phyloP scores from a whole-genome alignment of 2,888 invertebrate genomes.

The Camptogramma bilineatum region DNA sequence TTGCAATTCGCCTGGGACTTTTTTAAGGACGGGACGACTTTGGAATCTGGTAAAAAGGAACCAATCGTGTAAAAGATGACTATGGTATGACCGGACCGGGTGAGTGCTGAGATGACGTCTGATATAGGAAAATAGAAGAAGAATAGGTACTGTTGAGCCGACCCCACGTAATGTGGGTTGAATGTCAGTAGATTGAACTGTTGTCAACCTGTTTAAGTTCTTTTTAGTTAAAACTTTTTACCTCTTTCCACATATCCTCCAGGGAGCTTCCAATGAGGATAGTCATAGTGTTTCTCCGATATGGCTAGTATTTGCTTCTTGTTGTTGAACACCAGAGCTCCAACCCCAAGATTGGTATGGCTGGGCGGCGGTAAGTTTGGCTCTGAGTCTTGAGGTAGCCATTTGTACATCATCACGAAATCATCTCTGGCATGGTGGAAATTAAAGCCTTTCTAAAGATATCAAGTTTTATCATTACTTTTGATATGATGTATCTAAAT shows the following conservation, averaged over 20 bases:
- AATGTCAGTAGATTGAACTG: background rate
- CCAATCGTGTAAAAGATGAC: no score
- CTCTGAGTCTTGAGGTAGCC: constrained; percentile 88
- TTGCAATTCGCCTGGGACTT: no score
- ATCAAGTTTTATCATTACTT: constrained; percentile 51
- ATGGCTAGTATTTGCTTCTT: constrained; percentile 91
- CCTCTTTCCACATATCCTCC: constrained; percentile 96
- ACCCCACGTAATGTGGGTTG: no score
- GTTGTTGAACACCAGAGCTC: constrained; percentile 93
- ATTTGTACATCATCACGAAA: constrained; percentile 92
- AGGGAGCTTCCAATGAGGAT: constrained; percentile 94
- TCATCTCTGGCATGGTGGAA: constrained; percentile 95
- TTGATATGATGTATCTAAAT: background rate
- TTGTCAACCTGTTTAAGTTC: background rate
- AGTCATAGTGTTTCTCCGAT: constrained; percentile 88
- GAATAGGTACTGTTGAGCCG: no score
- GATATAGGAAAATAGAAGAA: no score
- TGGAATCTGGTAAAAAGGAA: no score
- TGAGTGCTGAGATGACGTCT: no score
- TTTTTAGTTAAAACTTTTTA: constrained; percentile 55
- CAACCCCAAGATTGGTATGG: constrained; percentile 92
- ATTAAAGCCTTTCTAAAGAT: constrained; percentile 91
- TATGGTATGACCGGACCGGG: no score
- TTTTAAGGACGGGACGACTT: no score
- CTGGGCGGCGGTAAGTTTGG: constrained; percentile 90